Conservation (phyloP, 2,797 vertebrate genomes). For the Cottoperca gobio region DNA sequence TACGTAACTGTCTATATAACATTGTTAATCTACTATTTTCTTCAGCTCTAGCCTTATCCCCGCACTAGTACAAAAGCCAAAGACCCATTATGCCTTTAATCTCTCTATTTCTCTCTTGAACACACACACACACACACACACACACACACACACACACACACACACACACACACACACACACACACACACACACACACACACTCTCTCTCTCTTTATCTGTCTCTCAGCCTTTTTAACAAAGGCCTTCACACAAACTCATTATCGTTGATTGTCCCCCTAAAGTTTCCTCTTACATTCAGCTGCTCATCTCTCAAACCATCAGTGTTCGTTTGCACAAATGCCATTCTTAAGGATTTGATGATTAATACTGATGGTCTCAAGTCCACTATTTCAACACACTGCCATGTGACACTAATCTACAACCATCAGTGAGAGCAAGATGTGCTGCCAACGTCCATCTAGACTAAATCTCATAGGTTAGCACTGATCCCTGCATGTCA, state of each 20-base stretch:
- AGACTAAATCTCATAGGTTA: constrained; percentile 32
- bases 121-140: background rate
- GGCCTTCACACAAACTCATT: constrained; percentile 22
- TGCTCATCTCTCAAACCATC: constrained; percentile 41
- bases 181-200: background rate
- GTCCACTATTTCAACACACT: constrained; percentile 22
- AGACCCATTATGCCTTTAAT: background rate
- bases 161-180: background rate
- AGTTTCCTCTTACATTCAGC: constrained; percentile 30
- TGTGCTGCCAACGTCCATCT: constrained; percentile 2
- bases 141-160: background rate
- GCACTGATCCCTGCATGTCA: constrained; percentile 29
- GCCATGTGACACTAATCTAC: constrained; percentile 24
- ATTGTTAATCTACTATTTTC: background rate
- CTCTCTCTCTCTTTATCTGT: background rate
- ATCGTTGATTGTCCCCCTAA: constrained; percentile 34
- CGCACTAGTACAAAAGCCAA: background rate
- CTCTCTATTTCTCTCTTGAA: background rate
- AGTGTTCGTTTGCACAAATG: constrained; percentile 19
- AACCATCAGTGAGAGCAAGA: constrained; percentile 16
- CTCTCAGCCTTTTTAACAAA: constrained; percentile 7
- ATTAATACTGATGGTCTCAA: constrained; percentile 15
- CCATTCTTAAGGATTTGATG: constrained; percentile 12
- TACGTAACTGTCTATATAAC: background rate
- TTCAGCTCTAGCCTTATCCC: background rate